Evolutionary conservation across 2,888 invertebrate genomes (phyloP), one percentile per base, ranked within the genome.

Genomic region (Rhamnusium bicolor): DNA sequence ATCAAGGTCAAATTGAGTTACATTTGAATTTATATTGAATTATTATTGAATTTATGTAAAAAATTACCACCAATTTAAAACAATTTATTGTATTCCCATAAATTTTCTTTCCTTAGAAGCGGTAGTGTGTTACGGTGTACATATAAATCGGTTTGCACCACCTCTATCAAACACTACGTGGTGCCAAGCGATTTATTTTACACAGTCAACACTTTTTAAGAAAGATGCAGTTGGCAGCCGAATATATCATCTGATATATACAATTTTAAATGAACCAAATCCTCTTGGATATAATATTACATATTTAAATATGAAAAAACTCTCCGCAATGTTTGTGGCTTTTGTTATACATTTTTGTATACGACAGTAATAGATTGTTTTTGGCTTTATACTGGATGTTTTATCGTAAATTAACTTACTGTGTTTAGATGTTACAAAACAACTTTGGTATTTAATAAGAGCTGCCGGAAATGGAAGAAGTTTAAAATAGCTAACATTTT

Each of bases 131-230:
- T 69, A 68, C 72, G 73, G 74, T 78, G 49, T 78, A 78, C 76
- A 69, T 74, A 78, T 78, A 78, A 78, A 78, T 78, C 78, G 74
- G 58, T 73, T 74, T 76, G 74, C 75, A 78, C 78, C 78, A 78
- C 78, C 72, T 46, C 24, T 76, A 71, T 71, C 68, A 54, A 71
- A 75, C 67, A 60, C 71, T 40, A 74, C 73, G 76, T 78, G 78
- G 78, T 76, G 78, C 78, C 78, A 78, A 78, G 72, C 78, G 78
- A 78, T 78, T 78, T 78, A 78, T 78, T 78, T 40, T 76, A 76
- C 72, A 78, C 74, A 74, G 65, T 51, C 56, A 69, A 76, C 71
- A 69, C 27, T 40, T 32, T 32, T 32, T 16, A 61, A 61, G 12
- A 7, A n/a, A 18, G 21, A 40, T 40, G 40, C n/a, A n/a, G 40